These are phyloP conservation scores for Peromyscus leucopus DNA, from an alignment of 2,113 vertebrate genomes.

Conservation along the genomic window DNA sequence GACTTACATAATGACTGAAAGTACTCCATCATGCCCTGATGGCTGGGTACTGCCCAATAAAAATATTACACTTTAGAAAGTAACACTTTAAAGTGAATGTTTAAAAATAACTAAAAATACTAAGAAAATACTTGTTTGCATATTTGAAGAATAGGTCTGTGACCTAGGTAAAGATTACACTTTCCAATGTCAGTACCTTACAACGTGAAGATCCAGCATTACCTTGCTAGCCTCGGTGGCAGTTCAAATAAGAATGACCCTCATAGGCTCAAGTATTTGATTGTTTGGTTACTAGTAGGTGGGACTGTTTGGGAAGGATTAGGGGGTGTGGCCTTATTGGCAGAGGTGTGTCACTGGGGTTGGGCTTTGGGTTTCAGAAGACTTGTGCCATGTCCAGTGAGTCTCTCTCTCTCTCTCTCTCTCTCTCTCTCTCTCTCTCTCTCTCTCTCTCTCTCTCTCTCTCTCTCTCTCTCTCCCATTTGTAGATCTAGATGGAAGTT, in stretches of 20 bases:
- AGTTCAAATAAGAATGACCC: not conserved
- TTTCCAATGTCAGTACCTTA: not conserved
- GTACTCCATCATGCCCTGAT: slow-evolving; percentile 8
- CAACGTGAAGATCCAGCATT: not conserved
- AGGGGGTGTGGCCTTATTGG: not conserved
- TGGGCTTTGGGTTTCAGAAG: not conserved
- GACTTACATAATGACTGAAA: not conserved
- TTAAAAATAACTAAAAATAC: not conserved
- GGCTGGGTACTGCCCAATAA: not conserved
- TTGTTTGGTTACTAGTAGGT: not conserved
- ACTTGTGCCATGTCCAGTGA: not conserved
- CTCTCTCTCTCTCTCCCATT: not conserved
- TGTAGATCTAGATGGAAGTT: not conserved
- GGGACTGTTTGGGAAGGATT: not conserved
- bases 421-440: not conserved
- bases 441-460: not conserved
- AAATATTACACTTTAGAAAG: slow-evolving; percentile 24
- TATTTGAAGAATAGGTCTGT: not conserved
- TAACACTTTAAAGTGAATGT: slow-evolving; percentile 8
- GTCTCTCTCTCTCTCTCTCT: too few species aligned
- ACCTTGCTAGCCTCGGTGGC: not conserved
- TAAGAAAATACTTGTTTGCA: not conserved
- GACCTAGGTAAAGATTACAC: not conserved
- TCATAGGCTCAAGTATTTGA: not conserved
- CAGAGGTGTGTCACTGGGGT: not conserved